phyloP scores from a whole-genome alignment of 2,888 invertebrate genomes.

The Campoplex nolae region DNA sequence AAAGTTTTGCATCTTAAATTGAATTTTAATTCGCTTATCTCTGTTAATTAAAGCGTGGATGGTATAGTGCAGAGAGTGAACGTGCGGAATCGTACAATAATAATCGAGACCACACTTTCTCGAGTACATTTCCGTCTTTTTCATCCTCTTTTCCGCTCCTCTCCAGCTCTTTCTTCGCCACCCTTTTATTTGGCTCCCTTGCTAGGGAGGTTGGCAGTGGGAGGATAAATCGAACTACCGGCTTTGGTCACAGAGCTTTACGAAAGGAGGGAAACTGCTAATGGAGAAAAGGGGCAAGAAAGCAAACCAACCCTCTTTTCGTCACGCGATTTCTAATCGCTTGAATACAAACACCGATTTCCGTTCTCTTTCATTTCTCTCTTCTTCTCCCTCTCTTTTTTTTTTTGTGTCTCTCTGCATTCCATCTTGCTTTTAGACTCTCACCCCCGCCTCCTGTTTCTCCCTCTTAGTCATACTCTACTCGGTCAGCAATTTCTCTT shows the following conservation, averaged over 20 bases:
- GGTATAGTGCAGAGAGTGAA: conserved; percentile 15
- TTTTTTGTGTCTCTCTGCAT: background rate
- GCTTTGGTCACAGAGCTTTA: conserved; percentile 16
- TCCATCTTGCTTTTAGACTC: background rate
- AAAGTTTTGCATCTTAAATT: conserved; percentile 52
- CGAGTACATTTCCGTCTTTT: conserved; percentile 31
- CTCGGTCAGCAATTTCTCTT: conserved; percentile 57
- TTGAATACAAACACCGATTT: conserved; percentile 60
- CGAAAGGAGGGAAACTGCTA: background rate
- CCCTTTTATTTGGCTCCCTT: conserved; percentile 23
- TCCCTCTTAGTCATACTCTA: conserved; percentile 17
- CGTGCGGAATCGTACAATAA: conserved; percentile 30
- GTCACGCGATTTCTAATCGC: conserved; percentile 56
- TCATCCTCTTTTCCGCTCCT: conserved; percentile 4
- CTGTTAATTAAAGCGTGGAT: conserved; percentile 39
- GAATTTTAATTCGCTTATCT: conserved; percentile 63
- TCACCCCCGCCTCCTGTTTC: background rate
- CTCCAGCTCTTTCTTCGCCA: background rate
- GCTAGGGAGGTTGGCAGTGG: background rate
- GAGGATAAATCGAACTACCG: conserved; percentile 21
- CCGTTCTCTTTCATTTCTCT: conserved; percentile 9
- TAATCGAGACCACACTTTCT: conserved; percentile 53
- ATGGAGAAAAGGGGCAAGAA: background rate
- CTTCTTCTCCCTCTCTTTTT: background rate
- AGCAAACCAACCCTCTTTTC: conserved; percentile 32